Evolutionary conservation across 2,888 invertebrate species (phyloP).

Genomic region (Dryobotodes eremita): DNA sequence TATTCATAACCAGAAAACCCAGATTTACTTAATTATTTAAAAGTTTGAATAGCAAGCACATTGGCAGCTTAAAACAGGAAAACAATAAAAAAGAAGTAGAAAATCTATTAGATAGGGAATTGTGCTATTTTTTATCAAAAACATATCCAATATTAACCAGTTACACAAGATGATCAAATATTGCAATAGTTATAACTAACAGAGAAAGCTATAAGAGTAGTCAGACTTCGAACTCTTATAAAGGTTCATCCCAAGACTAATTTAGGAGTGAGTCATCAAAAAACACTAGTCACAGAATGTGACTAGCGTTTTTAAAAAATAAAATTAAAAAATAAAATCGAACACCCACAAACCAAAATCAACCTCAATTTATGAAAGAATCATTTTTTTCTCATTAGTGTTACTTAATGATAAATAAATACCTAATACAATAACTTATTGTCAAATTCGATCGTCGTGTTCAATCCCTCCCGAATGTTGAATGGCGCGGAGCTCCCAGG

Average conservation of each 20-base stretch:
- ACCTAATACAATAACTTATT: slow-evolving; percentile 11
- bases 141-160: not conserved
- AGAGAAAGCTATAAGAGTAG: not conserved
- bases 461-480: slow-evolving; percentile 26
- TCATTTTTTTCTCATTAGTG: not conserved
- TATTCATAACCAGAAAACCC: not conserved
- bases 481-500: slow-evolving; percentile 50
- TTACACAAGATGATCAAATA: not conserved
- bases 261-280: not conserved
- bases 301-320: not conserved
- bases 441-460: slow-evolving; percentile 6
- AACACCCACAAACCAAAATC: not conserved
- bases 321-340: no score
- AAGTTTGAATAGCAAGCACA: not conserved
- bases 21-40: not conserved
- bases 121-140: not conserved
- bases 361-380: not conserved
- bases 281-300: not conserved
- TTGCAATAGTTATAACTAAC: not conserved
- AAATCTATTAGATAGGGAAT: not conserved
- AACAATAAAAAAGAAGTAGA: not conserved
- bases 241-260: not conserved
- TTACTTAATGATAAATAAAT: not conserved
- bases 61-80: not conserved
- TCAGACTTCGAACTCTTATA: not conserved